Base-by-base conservation (phyloP, 2,113 vertebrate species). In the Craseonycteris thonglongyai region DNA sequence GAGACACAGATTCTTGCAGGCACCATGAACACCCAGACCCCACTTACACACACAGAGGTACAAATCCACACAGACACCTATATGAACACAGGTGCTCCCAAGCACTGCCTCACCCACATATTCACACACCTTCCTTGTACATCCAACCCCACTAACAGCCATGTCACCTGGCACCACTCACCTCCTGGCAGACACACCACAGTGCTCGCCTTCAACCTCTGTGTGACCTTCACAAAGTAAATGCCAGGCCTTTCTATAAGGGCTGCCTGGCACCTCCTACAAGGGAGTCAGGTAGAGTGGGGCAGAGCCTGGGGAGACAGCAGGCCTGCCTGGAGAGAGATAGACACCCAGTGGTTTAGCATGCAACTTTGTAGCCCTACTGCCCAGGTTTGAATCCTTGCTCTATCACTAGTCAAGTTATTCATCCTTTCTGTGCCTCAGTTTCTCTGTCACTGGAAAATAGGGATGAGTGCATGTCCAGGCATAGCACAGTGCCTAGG, bases 191-290 rank as follows among this genome's bases (percentile, higher is more conserved):
- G 92, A 91, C 82, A 93, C 56, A 76, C 10, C 7, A 84, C 80
- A 71, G 84, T 16, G 7, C 66, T 78, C 1, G 51, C 93, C 33
- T 19, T 72, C 95, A 91, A 90, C 91, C 88, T 97, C 95, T 0
- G 0, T 22, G 79, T 96, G 95, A 97, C 97, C 97, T 97, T 97
- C 95, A 92, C 89, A 84, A 90, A 82, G 89, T 58, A 78, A 96
- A 94, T 89, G 94, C 92, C 95, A 95, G 80, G 56, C 85, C 78
- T 92, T 90, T 86, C 79, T 88, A 85, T 45, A 40, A 89, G 88
- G 92, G 79, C 89, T 83, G 59, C 82, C 82, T 91, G 93, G 86
- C 92, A 94, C 78, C 85, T 81, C 76, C 81, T 85, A 6, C 0
- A 0, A 75, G 42, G 24, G 82, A 49, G 89, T 90, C 71, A 59